Conservation (phyloP, 2,797 vertebrate genomes). For the Silurus aristotelis region DNA sequence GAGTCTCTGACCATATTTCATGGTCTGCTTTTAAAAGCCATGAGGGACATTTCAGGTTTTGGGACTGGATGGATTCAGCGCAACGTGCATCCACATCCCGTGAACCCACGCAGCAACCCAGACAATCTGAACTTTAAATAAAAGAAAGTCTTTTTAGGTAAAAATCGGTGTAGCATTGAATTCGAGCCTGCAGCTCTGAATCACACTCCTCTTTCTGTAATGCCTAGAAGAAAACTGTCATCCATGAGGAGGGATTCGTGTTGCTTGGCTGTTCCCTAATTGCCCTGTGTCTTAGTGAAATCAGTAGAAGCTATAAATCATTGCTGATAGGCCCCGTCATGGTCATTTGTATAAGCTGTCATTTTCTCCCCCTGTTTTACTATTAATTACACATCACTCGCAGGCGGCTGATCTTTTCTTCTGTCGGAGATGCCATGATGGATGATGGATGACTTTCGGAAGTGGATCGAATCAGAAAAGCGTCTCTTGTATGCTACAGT, state of each 20-base stretch:
- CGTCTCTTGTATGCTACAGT: neutral
- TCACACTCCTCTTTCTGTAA: neutral
- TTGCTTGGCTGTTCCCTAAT: slow-evolving; percentile 1
- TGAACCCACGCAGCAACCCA: too few relatives aligned
- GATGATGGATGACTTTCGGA: slow-evolving; percentile 8
- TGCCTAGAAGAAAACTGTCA: neutral
- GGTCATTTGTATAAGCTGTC: neutral
- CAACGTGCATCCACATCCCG: neutral
- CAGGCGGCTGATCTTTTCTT: neutral
- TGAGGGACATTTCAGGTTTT: neutral
- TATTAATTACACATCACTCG: slow-evolving; percentile 15
- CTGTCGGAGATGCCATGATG: neutral
- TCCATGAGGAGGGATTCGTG: neutral
- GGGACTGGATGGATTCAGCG: slow-evolving; percentile 11
- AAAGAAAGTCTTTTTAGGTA: neutral
- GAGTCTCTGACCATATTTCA: neutral
- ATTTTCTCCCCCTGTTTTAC: neutral
- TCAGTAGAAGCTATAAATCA: slow-evolving; percentile 15
- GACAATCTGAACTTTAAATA: neutral
- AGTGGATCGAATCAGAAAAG: neutral
- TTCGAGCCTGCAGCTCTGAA: neutral
- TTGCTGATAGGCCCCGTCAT: neutral
- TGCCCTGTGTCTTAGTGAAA: neutral
- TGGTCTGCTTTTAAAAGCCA: neutral
- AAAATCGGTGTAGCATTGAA: neutral